These are phyloP conservation scores for Perccottus glenii DNA, from an alignment of 2,113 vertebrate species.

Conservation along the genomic window DNA sequence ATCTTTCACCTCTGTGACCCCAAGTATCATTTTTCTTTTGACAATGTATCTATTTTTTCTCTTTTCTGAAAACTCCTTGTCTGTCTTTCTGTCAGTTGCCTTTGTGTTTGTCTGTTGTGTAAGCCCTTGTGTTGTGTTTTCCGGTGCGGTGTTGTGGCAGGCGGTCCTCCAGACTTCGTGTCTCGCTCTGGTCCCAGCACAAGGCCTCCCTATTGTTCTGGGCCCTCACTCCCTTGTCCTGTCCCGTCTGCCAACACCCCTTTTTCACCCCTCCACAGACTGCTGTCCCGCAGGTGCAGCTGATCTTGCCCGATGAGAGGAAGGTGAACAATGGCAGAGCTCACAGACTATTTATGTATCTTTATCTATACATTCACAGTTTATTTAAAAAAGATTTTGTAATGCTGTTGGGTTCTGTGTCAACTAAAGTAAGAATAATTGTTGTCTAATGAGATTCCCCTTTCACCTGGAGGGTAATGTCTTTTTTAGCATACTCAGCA, in stretches of 20 bases:
- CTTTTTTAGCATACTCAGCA: background rate
- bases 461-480: slow-evolving; percentile 17
- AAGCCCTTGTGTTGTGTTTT: slow-evolving; percentile 60
- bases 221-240: slow-evolving; percentile 68
- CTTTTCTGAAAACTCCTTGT: background rate
- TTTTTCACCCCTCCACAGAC: slow-evolving; percentile 45
- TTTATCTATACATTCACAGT: slow-evolving; percentile 52
- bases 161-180: slow-evolving; percentile 76
- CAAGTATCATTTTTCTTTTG: slow-evolving; percentile 26
- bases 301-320: slow-evolving; percentile 37
- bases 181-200: slow-evolving; percentile 75
- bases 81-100: slow-evolving; percentile 38
- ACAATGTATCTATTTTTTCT: too few relatives aligned
- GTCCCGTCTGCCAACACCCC: slow-evolving; percentile 35
- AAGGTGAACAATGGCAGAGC: slow-evolving; percentile 73
- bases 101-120: slow-evolving; percentile 23
- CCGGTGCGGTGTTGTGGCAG: slow-evolving; percentile 76
- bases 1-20: slow-evolving; percentile 15
- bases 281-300: slow-evolving; percentile 72
- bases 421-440: slow-evolving; percentile 16
- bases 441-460: slow-evolving; percentile 15
- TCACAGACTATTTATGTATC: slow-evolving; percentile 69
- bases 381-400: slow-evolving; percentile 35
- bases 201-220: slow-evolving; percentile 81
- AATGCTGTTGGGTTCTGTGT: slow-evolving; percentile 13